These are phyloP conservation scores for Sebastes iracundus DNA, from an alignment of 2,797 vertebrate genomes.

Conservation along the genomic window DNA sequence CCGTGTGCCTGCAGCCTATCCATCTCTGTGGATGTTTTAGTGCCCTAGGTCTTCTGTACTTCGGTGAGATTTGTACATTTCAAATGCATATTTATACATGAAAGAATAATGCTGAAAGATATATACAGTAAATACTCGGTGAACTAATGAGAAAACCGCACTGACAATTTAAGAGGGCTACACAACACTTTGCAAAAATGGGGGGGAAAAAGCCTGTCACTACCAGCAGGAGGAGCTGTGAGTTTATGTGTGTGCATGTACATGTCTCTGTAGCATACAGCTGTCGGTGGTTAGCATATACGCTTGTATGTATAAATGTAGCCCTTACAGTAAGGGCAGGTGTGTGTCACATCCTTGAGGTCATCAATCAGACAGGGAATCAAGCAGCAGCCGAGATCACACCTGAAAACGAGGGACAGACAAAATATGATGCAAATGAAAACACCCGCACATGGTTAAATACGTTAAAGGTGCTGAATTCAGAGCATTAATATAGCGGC, in stretches of 20 bases:
- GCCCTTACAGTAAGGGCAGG: slow-evolving; percentile 98
- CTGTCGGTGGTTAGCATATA: slow-evolving; percentile 91
- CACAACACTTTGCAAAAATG: slow-evolving; percentile 69
- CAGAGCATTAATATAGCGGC: too few species aligned
- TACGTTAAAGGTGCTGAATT: not conserved
- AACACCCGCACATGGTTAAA: not conserved
- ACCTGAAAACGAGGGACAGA: slow-evolving; percentile 79
- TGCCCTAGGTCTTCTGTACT: slow-evolving; percentile 22
- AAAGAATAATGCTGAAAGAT: slow-evolving; percentile 41
- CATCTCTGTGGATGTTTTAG: slow-evolving; percentile 11
- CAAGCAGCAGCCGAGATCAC: slow-evolving; percentile 97
- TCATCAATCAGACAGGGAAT: slow-evolving; percentile 97
- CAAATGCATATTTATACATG: slow-evolving; percentile 60
- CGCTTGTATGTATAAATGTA: slow-evolving; percentile 99
- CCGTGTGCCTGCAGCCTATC: not conserved
- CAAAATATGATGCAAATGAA: not conserved
- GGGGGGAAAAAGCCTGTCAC: slow-evolving; percentile 34
- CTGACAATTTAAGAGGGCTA: slow-evolving; percentile 60
- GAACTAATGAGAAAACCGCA: slow-evolving; percentile 66
- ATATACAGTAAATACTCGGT: slow-evolving; percentile 70
- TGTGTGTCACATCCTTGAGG: slow-evolving; percentile 99
- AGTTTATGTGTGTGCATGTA: slow-evolving; percentile 57
- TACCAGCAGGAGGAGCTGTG: slow-evolving; percentile 65
- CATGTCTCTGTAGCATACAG: slow-evolving; percentile 62
- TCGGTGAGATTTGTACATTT: slow-evolving; percentile 54